Evolutionary conservation across 2,113 vertebrate species (phyloP).

Genomic region (Coryphaenoides rupestris): DNA sequence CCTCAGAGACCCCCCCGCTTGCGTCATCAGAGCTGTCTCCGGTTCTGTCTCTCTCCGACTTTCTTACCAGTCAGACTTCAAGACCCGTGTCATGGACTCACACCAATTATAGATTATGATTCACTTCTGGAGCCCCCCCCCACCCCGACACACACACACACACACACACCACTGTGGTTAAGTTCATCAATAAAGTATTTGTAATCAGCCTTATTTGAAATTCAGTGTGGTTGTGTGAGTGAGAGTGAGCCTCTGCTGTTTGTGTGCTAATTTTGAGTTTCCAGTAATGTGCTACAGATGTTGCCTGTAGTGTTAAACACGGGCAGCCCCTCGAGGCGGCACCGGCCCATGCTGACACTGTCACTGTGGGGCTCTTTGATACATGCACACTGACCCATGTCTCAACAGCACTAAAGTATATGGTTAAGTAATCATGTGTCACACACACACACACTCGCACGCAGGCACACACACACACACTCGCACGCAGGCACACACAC

Average conservation of each 20-base stretch:
- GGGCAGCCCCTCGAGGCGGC: slow-evolving; percentile 48
- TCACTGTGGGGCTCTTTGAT: slow-evolving; percentile 43
- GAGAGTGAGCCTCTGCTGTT: slow-evolving; percentile 63
- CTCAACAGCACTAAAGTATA: slow-evolving; percentile 46
- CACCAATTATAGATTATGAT: slow-evolving; percentile 58
- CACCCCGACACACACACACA: too few relatives aligned
- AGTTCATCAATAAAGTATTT: slow-evolving; percentile 71
- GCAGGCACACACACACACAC: background rate
- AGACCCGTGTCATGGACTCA: slow-evolving; percentile 48
- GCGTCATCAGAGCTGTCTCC: slow-evolving; percentile 57
- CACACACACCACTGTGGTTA: slow-evolving; percentile 58
- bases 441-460: background rate
- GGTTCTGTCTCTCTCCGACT: slow-evolving; percentile 26
- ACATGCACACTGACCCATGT: slow-evolving; percentile 40
- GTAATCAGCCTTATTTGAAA: slow-evolving; percentile 63
- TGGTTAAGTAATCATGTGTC: slow-evolving; percentile 54
- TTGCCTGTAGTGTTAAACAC: slow-evolving; percentile 48
- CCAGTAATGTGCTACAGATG: slow-evolving; percentile 68
- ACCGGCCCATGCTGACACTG: slow-evolving; percentile 41
- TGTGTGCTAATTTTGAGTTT: slow-evolving; percentile 66
- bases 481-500: slow-evolving; percentile 1
- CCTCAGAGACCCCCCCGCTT: slow-evolving; percentile 54
- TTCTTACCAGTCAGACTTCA: slow-evolving; percentile 37
- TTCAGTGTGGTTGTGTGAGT: slow-evolving; percentile 68
- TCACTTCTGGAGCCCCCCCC: slow-evolving; percentile 52